Base-by-base conservation (phyloP, 2,888 invertebrate species). In the Drosophila antonietae region DNA sequence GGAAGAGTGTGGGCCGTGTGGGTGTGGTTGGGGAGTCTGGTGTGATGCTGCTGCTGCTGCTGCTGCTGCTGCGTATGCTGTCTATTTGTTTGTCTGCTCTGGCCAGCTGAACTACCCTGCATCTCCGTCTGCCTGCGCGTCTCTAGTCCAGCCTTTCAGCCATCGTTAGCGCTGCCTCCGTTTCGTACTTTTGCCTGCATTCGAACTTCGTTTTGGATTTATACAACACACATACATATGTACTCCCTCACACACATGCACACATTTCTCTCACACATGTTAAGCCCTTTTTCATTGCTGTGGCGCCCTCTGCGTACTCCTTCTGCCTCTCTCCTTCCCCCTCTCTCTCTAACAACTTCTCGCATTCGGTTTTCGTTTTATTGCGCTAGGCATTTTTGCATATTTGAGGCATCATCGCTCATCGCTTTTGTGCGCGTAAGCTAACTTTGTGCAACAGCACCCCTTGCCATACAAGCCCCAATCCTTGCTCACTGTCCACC, bases 341-440 rank as follows among this genome's bases (percentile, higher is more conserved):
- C 56, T 66, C 41, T 28, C 35, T n/a, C 14, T 39, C 43, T 31
- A 18, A 14, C 39, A 20, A 44, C 44, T 33, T 20, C 39, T 35
- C 52, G 67, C 44, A 37, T 18, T 52, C 44, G 43, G 52, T 20
- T 71, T 73, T 75, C 76, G 86, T 88, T 90, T 85, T 88, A 84
- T 89, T 87, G 89, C 89, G 88, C 88, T 81, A 75, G 81, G 90
- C 87, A 90, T 90, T 87, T 87, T 87, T 87, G 87, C 87, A 87
- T 87, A 87, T 90, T 87, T 87, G 87, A 87, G 87, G 87, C 87
- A 87, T 87, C 87, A 90, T 87, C 90, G 87, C 87, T 87, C 90
- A 90, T 90, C 83, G 88, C 89, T 85, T 89, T 90, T 88, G 89
- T 89, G 75, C 83, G 74, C 80, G 78, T 88, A 84, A 78, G 77